A percentile compares a stretch with the other conserved stretches of the same genome.
These are phyloP conservation scores for Halcyon malimbica DNA, from an alignment of 2,113 vertebrate genomes.

Conservation along the genomic window DNA sequence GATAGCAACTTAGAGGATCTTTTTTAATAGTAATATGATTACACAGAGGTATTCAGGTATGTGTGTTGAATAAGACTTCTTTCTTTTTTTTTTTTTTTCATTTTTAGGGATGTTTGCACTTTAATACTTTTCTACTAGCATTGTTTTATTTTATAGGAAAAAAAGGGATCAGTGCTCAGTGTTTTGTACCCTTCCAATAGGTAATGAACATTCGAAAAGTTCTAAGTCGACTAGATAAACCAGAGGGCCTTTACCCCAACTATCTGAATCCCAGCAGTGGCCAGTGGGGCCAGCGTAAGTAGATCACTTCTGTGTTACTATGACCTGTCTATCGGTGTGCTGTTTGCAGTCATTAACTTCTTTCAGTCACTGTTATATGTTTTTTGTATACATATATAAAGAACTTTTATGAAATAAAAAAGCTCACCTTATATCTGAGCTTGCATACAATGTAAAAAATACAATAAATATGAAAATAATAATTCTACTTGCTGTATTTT, in stretches of 20 bases:
- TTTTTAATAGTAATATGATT: neutral
- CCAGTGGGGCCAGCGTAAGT: conserved; percentile 99
- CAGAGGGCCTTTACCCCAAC: conserved; percentile 96
- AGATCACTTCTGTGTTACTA: neutral
- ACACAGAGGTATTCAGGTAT: neutral
- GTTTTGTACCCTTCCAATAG: conserved; percentile 67
- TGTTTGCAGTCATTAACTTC: neutral
- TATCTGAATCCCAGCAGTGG: conserved; percentile 98
- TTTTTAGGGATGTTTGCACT: neutral
- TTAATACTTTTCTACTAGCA: neutral
- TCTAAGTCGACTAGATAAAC: conserved; percentile 92
- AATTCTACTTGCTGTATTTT: neutral
- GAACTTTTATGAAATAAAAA: neutral
- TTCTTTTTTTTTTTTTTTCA: too few species aligned
- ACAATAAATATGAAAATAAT: neutral
- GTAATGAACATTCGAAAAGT: conserved; percentile 97
- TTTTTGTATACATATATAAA: neutral
- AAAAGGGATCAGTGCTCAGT: neutral
- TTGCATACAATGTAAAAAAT: neutral
- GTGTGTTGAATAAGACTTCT: neutral
- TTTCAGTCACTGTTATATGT: rapidly evolving
- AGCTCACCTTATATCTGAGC: neutral
- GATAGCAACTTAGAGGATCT: neutral
- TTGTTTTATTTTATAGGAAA: neutral
- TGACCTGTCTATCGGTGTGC: neutral